Base-by-base conservation (phyloP, 2,888 invertebrate genomes). In the Tanaodytes sp. region DNA sequence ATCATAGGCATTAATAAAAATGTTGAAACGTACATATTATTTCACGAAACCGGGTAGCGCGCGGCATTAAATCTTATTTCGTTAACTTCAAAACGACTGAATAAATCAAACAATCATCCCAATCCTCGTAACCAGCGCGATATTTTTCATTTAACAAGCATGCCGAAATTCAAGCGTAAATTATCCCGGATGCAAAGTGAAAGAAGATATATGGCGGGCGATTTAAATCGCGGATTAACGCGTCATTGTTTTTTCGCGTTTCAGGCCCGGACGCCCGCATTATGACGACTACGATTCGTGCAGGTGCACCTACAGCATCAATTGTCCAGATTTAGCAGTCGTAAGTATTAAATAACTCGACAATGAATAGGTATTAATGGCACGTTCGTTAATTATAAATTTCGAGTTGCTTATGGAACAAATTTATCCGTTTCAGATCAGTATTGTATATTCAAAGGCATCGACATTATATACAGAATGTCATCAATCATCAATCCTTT, bases 281-380 rank as follows among this genome's bases (percentile, higher is more conserved):
- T 80, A 79, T 55, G 74, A 71, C 31, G 77, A 75, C 3, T 75
- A 74, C 62, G 82, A 84, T 61, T 78, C 76, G 12, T 89, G 89
- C 80, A 88, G 87, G 73, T 89, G 89, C 72, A 86, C 87, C 9
- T 87, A 87, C 73, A 86, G 86, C 64, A 88, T 88, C 79, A 89
- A 89, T 76, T 89, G 89, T 72, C 86, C 86, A 36, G 88, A 87
- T 39, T 82, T 89, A 30, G 86, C 87, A 63, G 88, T 88, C 72
- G 88, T 88, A 81, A 82, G 84, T 79, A 65, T 58, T 45, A 45
- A 57, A 57, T 57, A 42, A 48, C 31, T 31, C 33, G 27, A 18
- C 23, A n/a, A 23, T 23, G 23, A 23, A 23, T 27, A 30, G 31
- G 52, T 39, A 33, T 62, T 48, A 51, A 27, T 40, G 54, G 39